Base-by-base conservation (phyloP, 2,797 vertebrate species). In the Phrynocephalus forsythii region DNA sequence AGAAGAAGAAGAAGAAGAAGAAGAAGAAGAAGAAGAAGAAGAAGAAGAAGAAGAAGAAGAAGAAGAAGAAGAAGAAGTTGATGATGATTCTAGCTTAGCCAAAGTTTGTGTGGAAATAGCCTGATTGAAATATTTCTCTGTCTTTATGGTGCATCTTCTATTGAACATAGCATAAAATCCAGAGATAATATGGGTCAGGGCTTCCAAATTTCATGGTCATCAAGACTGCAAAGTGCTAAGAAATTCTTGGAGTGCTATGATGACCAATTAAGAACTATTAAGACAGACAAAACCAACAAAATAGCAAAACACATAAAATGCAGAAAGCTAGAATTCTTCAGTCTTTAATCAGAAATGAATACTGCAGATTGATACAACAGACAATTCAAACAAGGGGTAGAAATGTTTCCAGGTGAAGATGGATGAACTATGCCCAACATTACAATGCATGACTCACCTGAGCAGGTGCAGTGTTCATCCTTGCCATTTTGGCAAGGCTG, bases 111-210 rank as follows among this genome's bases (percentile, higher is more conserved):
- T 38, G 30, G 73, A 11, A 11, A 73, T 63, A 71, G 24, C n/a
- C 82, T 63, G 82, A 20, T 28, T 38, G 82, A 84, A 73, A 84
- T 71, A 84, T 84, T 50, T 84, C 69, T 73, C 60, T n/a, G 15
- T 56, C 69, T 73, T 84, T 84, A 75, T 73, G 6, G 28, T 69
- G 7, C 82, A 60, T 84, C 71, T 84, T 84, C 73, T 22, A 26
- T 73, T 73, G n/a, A 73, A 73, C 69, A 73, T 73, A 60, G 68
- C 82, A 73, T 84, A 71, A 84, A 73, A 84, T 75, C 69, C 69
- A 84, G 69, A 84, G 82, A 84, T 73, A 71, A 75, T 84, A 30
- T 84, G 73, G 82, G 82, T 60, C 82, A 84, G 20, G 26, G 82
- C 69, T 84, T 30, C 50, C 50, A 84, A 38, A 84, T 52, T 13